Conservation (phyloP, 1,140 invertebrate genomes). For the Drosophila ogumai region DNA sequence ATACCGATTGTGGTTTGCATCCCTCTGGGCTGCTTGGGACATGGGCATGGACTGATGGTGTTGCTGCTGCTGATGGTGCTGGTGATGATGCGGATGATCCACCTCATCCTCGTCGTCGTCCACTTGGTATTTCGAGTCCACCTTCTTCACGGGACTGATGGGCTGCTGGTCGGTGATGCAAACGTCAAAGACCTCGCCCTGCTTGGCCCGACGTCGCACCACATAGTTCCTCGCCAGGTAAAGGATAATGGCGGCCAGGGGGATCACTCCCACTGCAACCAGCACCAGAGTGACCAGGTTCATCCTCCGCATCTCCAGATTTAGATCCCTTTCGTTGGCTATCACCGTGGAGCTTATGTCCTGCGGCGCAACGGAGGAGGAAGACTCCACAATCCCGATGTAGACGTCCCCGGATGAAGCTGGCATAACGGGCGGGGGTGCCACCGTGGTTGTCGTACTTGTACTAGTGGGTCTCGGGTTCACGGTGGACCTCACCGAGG, state of each 20-base stretch:
- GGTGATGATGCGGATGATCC: slow-evolving; percentile 85
- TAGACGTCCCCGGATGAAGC: slow-evolving; percentile 30
- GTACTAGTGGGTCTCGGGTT: slow-evolving; percentile 64
- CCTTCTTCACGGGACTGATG: slow-evolving; percentile 81
- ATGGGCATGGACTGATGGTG: slow-evolving; percentile 49
- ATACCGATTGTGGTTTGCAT: slow-evolving; percentile 77
- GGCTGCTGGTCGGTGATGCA: slow-evolving; percentile 86
- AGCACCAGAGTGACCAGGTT: slow-evolving; percentile 87
- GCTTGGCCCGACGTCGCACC: slow-evolving; percentile 86
- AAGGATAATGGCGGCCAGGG: slow-evolving; percentile 86
- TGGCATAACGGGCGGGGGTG: neutral
- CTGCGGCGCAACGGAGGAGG: slow-evolving; percentile 13
- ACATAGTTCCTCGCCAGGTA: slow-evolving; percentile 86
- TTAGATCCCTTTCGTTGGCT: slow-evolving; percentile 83
- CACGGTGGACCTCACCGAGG: slow-evolving; percentile 69
- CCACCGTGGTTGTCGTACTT: slow-evolving; percentile 8
- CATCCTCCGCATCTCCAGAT: slow-evolving; percentile 86
- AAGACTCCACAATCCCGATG: slow-evolving; percentile 67
- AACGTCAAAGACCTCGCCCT: slow-evolving; percentile 87
- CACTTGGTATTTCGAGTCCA: slow-evolving; percentile 76
- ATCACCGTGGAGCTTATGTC: slow-evolving; percentile 83
- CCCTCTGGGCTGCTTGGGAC: slow-evolving; percentile 44
- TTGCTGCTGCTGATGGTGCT: slow-evolving; percentile 57
- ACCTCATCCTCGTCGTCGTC: slow-evolving; percentile 85
- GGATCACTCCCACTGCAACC: slow-evolving; percentile 87